Evolutionary conservation across 2,888 invertebrate genomes (phyloP).

Genomic region (Amphipyra berbera): DNA sequence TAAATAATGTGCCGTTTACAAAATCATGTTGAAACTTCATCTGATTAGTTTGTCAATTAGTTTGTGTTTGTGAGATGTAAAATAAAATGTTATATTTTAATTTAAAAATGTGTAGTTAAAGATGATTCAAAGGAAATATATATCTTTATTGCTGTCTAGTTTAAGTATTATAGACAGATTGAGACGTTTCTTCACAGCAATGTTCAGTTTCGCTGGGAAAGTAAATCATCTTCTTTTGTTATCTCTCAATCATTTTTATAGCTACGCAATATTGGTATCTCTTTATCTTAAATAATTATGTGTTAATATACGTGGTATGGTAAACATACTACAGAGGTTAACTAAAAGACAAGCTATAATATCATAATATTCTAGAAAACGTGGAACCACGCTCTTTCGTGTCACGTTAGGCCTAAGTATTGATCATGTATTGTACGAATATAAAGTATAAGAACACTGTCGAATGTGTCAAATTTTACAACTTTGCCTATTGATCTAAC

Average conservation of each 20-base stretch:
- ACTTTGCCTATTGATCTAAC: too few species aligned
- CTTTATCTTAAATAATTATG: constrained; percentile 9
- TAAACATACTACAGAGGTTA: constrained; percentile 4
- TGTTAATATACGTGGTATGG: not conserved
- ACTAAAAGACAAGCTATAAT: constrained; percentile 2
- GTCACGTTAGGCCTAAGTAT: too few species aligned
- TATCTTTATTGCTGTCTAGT: constrained; percentile 15
- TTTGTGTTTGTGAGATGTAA: constrained; percentile 2
- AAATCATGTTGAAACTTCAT: constrained; percentile 13
- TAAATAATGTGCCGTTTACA: constrained; percentile 35
- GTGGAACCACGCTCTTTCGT: too few species aligned
- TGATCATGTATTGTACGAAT: too few species aligned
- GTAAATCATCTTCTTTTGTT: constrained; percentile 30
- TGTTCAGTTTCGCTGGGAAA: constrained; percentile 18
- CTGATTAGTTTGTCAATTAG: constrained; percentile 15
- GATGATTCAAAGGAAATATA: constrained; percentile 17
- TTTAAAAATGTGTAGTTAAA: not conserved
- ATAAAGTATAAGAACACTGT: too few species aligned
- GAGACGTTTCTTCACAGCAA: constrained; percentile 14
- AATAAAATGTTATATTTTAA: not conserved
- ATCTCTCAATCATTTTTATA: constrained; percentile 22
- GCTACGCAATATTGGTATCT: not conserved
- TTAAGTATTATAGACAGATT: constrained; percentile 8
- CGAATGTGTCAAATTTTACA: too few species aligned
- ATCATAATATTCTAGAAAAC: constrained; percentile 2